Conservation (phyloP, 2,888 invertebrate species). For the Platycheirus rosarum region DNA sequence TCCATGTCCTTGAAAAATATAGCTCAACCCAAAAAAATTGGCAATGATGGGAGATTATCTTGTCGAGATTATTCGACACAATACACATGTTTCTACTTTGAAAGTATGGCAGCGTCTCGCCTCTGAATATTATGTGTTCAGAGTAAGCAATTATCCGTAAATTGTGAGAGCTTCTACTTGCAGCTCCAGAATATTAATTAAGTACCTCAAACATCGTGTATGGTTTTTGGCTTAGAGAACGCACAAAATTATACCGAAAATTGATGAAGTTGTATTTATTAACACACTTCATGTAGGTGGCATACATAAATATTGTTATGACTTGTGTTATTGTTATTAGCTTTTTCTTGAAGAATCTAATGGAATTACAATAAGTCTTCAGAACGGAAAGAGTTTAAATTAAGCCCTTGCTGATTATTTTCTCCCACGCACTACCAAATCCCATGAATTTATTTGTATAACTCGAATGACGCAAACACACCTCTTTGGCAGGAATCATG, state of each 20-base stretch:
- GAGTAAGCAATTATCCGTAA: slow-evolving; percentile 14
- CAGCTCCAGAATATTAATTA: slow-evolving; percentile 9
- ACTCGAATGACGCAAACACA: background rate
- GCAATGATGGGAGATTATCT: slow-evolving; percentile 14
- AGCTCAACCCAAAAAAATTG: slow-evolving; percentile 7
- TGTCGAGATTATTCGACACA: slow-evolving; percentile 19
- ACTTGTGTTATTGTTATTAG: background rate
- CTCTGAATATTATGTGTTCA: slow-evolving; percentile 3
- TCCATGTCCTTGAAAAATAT: slow-evolving; percentile 22
- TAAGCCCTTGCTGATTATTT: background rate
- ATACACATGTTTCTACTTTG: background rate
- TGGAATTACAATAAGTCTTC: slow-evolving; percentile 17
- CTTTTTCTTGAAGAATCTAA: background rate
- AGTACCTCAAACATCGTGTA: background rate
- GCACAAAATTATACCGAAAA: slow-evolving; percentile 3
- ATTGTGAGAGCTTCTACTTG: slow-evolving; percentile 9
- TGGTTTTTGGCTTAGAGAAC: background rate
- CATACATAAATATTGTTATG: background rate
- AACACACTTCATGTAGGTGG: background rate
- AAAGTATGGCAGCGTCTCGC: background rate
- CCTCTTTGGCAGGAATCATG: no score
- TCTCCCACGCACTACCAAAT: background rate
- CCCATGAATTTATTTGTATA: background rate
- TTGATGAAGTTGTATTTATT: slow-evolving; percentile 8
- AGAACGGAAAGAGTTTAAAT: slow-evolving; percentile 2